Evolutionary conservation across 2,797 vertebrate species (phyloP).

Genomic region (Gobionotothen gibberifrons): DNA sequence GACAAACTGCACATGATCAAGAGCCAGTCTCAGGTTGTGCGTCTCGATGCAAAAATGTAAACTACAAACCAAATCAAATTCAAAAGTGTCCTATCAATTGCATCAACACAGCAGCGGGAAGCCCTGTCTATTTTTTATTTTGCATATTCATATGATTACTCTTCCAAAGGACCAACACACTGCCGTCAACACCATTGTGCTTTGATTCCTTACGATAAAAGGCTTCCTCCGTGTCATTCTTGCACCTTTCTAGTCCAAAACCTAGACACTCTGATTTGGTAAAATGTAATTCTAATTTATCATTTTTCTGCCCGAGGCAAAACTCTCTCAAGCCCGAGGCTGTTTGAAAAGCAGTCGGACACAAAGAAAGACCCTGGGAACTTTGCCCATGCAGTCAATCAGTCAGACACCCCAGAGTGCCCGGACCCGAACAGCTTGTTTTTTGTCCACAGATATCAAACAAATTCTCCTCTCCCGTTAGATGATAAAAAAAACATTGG

Average conservation of each 20-base stretch:
- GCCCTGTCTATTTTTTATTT: constrained; percentile 63
- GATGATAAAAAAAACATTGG: constrained; percentile 84
- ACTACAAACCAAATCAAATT: constrained; percentile 58
- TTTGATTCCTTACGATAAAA: constrained; percentile 80
- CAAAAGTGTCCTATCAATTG: constrained; percentile 65
- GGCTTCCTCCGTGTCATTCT: constrained; percentile 73
- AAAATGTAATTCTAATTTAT: constrained; percentile 88
- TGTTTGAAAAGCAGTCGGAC: constrained; percentile 86
- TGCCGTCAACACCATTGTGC: constrained; percentile 66
- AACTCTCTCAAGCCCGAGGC: constrained; percentile 85
- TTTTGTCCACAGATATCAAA: constrained; percentile 84
- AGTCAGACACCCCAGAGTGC: constrained; percentile 86
- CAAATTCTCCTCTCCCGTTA: constrained; percentile 79
- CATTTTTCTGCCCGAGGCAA: constrained; percentile 84
- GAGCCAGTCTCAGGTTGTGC: constrained; percentile 26
- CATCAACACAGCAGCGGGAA: constrained; percentile 68
- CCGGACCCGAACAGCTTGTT: constrained; percentile 83
- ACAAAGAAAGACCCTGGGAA: constrained; percentile 89
- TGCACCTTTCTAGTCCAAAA: constrained; percentile 76
- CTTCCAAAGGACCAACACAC: constrained; percentile 67
- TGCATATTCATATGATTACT: constrained; percentile 78
- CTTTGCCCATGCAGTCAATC: constrained; percentile 89
- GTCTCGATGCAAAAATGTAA: constrained; percentile 56
- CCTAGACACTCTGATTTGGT: constrained; percentile 80
- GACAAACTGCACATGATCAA: constrained; percentile 28